These are phyloP conservation scores for Poeciliopsis infans DNA, from an alignment of 2,797 vertebrate species.

Conservation along the genomic window DNA sequence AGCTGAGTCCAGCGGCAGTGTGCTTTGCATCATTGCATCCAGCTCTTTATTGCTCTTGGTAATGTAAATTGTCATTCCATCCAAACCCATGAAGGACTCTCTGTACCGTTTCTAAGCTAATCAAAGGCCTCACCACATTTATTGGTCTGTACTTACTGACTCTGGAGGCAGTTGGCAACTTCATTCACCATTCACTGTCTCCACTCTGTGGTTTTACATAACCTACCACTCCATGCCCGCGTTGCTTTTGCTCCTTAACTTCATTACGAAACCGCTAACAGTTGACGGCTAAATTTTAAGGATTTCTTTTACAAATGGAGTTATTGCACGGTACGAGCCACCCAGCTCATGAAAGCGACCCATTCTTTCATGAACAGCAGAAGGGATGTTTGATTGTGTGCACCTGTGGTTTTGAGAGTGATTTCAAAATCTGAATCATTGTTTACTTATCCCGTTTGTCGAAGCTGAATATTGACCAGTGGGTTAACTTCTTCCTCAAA, in stretches of 20 bases:
- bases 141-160: not conserved
- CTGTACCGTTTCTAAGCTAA: not conserved
- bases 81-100: not conserved
- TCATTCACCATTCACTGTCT: not conserved
- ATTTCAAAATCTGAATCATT: not conserved
- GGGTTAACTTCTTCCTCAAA: conserved; percentile 13
- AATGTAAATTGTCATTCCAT: not conserved
- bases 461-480: conserved; percentile 3
- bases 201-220: not conserved
- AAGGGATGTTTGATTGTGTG: not conserved
- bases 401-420: not conserved
- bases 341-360: not conserved
- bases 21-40: not conserved
- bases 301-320: not conserved
- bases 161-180: not conserved
- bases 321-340: not conserved
- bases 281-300: not conserved
- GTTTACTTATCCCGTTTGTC: conserved; percentile 19
- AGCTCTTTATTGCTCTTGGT: not conserved
- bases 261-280: not conserved
- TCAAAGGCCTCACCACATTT: not conserved
- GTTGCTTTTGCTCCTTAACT: not conserved
- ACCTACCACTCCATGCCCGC: not conserved
- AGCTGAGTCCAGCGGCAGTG: not conserved
- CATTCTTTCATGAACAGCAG: not conserved